Base-by-base conservation (phyloP, 92 coral and sea anemone genomes). In the Phenganax stokvisi region DNA sequence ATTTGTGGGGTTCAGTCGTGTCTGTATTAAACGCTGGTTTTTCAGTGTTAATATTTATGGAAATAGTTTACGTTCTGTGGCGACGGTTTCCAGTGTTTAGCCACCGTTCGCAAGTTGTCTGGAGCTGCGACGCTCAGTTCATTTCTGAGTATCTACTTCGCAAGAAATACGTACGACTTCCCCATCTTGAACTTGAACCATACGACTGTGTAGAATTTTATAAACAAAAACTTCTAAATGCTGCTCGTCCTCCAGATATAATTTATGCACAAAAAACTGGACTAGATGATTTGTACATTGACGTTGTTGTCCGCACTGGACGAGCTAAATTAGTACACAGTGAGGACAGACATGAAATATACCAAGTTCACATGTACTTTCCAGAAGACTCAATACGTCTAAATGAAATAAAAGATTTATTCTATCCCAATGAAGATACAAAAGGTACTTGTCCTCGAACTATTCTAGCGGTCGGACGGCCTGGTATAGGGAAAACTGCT, bases 401-500 rank as follows among this genome's bases (percentile, higher is more conserved):
- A 52, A 71, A 72, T 15, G 8, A 54, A 16, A 68, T 65, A n/a
- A 51, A 76, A 31, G 90, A 85, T 9, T 69, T 85, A 10, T 72
- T 88, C 72, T 56, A 63, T 53, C 83, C 86, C 54, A 85, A 85
- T 57, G 29, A 51, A 76, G 83, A 84, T 58, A 80, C 79, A 61
- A 44, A 71, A 5, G 8, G 1, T 71, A 84, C 90, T 17, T 83
- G 69, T 0, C 82, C 72, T 88, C 6, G 54, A 71, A 8, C 25
- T 20, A 20, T 20, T 20, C 25, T 20, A 20, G 25, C 25, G 25
- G 57, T 88, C 57, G 89, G 89, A 12, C 81, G 91, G 54, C 89
- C 91, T 0, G 91, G 91, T n/a, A 83, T 88, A 57, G 91, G 91
- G 44, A 88, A 88, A 66, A 64, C 91, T 54, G 52, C 82, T 9